Base-by-base conservation (phyloP, 1,140 invertebrate species). In the Hypsibius dujardini region DNA sequence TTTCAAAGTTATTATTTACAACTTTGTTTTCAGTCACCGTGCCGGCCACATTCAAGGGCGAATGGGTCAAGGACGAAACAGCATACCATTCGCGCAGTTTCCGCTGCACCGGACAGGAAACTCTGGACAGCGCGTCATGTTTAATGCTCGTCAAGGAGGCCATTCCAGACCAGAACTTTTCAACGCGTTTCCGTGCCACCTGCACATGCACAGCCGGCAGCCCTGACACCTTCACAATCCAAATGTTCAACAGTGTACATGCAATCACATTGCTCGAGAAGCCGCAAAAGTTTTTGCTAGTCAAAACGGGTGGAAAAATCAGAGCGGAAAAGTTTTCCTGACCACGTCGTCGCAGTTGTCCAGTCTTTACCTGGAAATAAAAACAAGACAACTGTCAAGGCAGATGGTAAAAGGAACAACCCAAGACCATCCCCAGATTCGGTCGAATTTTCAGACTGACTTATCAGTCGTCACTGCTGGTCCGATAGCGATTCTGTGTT, bases 61-160 rank as follows among this genome's bases (percentile, higher is more conserved):
- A 56, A n/a, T 56, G 50, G 50, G n/a, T n/a, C 0, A 56, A 56
- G n/a, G 50, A 56, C 50, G 7, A n/a, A 56, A 12, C 50, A 56
- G 50, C 50, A 7, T 56, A 12, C 50, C 7, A 12, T 56, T 56
- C 50, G 7, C 7, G 50, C n/a, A 7, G 50, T 12, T 56, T 56
- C n/a, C 50, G 50, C 7, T 56, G 50, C 50, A 12, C 50, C n/a
- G 7, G 7, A 7, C 7, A n/a, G 7, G 50, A 56, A 7, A 7
- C 7, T 12, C 50, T 56, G 50, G 50, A 56, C n/a, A 12, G 7
- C 7, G 50, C 50, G n/a, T 12, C 50, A 7, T 56, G 50, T 56
- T 56, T 56, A 56, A 56, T 56, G 50, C 7, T 56, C 50, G 50
- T 56, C 50, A 56, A 56, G n/a, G 50, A 56, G n/a, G 50, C 50